Evolutionary conservation across 2,113 vertebrate species (phyloP).

Genomic region (Ceyx cyanopectus): DNA sequence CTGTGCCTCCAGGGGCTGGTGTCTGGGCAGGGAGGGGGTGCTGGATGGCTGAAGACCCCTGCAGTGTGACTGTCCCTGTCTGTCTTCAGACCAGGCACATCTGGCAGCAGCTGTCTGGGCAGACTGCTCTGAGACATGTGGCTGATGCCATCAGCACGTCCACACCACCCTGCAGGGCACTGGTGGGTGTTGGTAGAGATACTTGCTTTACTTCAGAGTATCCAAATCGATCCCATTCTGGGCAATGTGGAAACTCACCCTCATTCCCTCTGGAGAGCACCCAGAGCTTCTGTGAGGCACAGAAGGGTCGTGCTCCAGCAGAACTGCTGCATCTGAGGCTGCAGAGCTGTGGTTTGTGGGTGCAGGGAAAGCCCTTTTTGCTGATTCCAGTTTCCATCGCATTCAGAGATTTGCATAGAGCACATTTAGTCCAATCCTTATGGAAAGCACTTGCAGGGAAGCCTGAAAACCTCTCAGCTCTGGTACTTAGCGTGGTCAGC

Average conservation of each 20-base stretch:
- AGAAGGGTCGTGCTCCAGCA: background rate
- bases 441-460: conserved; percentile 20
- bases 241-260: conserved; percentile 21
- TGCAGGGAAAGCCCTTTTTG: background rate
- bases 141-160: background rate
- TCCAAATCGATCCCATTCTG: conserved; percentile 15
- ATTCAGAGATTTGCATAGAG: conserved; percentile 43
- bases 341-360: background rate
- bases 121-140: background rate
- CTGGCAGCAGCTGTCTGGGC: background rate
- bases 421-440: conserved; percentile 34
- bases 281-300: background rate
- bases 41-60: background rate
- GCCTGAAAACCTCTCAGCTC: conserved; percentile 6
- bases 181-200: background rate
- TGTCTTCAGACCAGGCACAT: background rate
- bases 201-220: background rate
- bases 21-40: background rate
- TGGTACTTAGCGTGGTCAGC: conserved; percentile 21
- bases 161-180: background rate
- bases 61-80: background rate
- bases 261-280: conserved; percentile 37
- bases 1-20: background rate
- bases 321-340: background rate
- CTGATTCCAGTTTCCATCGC: conserved; percentile 16